Evolutionary conservation across 2,888 invertebrate species (phyloP).

Genomic region (Dasysyrphus tricinctus): DNA sequence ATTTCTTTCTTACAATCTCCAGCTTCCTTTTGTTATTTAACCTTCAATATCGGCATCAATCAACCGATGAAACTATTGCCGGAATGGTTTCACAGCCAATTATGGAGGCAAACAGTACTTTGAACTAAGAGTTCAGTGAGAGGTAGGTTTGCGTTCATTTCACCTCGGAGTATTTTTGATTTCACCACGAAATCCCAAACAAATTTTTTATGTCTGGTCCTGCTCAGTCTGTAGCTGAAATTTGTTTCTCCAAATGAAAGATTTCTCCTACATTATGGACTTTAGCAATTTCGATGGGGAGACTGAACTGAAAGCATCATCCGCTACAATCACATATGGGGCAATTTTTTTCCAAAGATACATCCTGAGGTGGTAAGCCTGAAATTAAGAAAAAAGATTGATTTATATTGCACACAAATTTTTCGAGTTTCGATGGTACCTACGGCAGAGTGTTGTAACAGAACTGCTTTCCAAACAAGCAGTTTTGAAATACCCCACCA

Average conservation of each 20-base stretch:
- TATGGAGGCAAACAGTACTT: not conserved
- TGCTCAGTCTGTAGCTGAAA: not conserved
- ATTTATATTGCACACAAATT: too few species aligned
- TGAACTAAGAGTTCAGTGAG: not conserved
- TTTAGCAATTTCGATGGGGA: not conserved
- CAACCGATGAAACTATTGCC: not conserved
- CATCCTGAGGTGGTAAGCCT: not conserved
- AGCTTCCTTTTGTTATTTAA: not conserved
- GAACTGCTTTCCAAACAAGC: too few species aligned
- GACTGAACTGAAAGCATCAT: not conserved
- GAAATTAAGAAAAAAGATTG: not conserved
- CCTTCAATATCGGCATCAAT: not conserved
- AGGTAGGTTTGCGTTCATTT: not conserved
- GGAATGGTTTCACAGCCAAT: not conserved
- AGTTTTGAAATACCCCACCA: too few species aligned
- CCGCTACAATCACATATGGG: not conserved
- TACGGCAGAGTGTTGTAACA: too few species aligned
- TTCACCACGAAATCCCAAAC: not conserved
- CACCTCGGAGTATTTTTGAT: not conserved
- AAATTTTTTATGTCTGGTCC: not conserved
- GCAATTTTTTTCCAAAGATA: not conserved
- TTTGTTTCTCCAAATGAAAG: not conserved
- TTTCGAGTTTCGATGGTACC: too few species aligned
- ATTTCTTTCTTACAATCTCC: too few species aligned
- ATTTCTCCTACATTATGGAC: not conserved